Evolutionary conservation across 2,113 vertebrate genomes (phyloP), one percentile per base, ranked within the genome.

Genomic region (Scomber scombrus): DNA sequence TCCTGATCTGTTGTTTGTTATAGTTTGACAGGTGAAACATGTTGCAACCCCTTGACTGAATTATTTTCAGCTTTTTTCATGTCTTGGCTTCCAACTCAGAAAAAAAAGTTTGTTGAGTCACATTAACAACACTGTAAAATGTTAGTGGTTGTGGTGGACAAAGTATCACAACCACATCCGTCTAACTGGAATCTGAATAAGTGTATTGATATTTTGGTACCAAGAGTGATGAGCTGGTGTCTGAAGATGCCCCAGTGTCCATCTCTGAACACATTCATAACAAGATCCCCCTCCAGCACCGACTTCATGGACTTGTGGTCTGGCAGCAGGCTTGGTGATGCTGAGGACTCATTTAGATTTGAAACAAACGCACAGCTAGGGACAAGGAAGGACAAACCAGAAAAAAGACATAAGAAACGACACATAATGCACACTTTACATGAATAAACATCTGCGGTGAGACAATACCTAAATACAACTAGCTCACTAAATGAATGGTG

Each of bases 211-310:
- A 54, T 61, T 40, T 15, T 11, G 12, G 5, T 89, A 99, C 98
- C 97, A 54, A 93, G 91, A 34, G 90, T 88, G 82, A 98, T 65
- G 0, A 87, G 91, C 72, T 97, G 94, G 88, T 99, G 97, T 74
- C 96, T 96, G 90, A 98, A 99, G 55, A 95, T 73, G 0, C 98
- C 98, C 98, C 98, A 99, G 43, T 77, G 87, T 0, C 97, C 97
- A 1, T 98, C 97, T 5, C 97, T 95, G 87, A 95, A 96, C 18
- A 99, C 95, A 0, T 98, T 99, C 95, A 98, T 97, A 16, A 95
- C 95, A 60, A 99, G 92, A 73, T 98, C 96, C 0, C 66, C 85
- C 47, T 90, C 85, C 15, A 98, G 71, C 19, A 96, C 92, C 0
- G 85, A 47, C 77, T 95, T 91, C 88, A 97, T 94, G 69, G 96